Percentiles rank a stretch among this genome's conserved stretches.
Conservation (phyloP, 2,113 vertebrate genomes). For the Glaucidium brasilianum region DNA sequence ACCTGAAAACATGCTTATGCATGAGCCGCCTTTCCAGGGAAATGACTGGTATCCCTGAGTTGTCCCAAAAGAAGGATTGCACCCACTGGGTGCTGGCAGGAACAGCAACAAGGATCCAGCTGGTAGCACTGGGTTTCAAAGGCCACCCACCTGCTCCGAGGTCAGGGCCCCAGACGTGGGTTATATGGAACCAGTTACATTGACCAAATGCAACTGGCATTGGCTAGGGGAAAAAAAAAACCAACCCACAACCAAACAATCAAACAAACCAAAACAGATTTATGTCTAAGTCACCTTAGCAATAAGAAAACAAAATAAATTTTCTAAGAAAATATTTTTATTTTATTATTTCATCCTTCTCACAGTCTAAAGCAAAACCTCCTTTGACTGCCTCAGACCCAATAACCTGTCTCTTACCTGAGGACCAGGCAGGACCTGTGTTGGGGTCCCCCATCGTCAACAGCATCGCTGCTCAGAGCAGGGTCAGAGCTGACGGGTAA, state of each 20-base stretch:
- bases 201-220: accelerated
- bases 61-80: background rate
- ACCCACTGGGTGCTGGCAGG: background rate
- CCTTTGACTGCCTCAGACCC: background rate
- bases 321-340: too few relatives aligned
- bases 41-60: background rate
- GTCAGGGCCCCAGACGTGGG: accelerated
- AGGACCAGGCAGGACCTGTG: too few relatives aligned
- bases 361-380: background rate
- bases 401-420: background rate
- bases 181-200: accelerated
- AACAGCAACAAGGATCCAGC: accelerated
- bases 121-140: too few relatives aligned
- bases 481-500: background rate
- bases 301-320: background rate
- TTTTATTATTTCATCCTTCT: background rate
- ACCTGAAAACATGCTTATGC: accelerated
- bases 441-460: background rate
- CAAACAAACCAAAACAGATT: background rate
- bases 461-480: too few relatives aligned
- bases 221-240: background rate
- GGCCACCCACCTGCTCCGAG: background rate
- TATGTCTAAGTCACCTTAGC: background rate
- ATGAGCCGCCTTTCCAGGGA: background rate
- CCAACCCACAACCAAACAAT: too few relatives aligned